Evolutionary conservation across 2,797 vertebrate species (phyloP), one percentile per base, ranked within the genome.

Genomic region (Taenioides sp.): DNA sequence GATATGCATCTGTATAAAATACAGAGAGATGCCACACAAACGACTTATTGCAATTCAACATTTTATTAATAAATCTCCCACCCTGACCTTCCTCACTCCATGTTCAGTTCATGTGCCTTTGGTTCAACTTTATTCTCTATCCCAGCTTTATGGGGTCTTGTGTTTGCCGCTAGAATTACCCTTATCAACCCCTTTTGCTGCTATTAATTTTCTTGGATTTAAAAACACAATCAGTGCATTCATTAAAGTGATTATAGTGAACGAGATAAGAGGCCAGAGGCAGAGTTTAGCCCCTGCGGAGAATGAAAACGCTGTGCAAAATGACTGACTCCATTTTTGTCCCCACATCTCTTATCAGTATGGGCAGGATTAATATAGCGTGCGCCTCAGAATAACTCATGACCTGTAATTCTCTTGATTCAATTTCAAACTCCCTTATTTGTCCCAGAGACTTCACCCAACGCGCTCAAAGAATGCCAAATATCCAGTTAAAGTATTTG

Each of bases 381-480:
- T 66, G 25, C 34, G 40, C 64, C 70, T 60, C 70, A 73, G 71
- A 81, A 82, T 80, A 79, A 85, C 79, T 77, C 58, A 20, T 84
- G 81, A 83, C 80, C 78, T 79, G 74, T 76, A 75, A 80, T 74
- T 83, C 75, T 71, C 49, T 23, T 79, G 77, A 75, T 78, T 87
- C 43, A 76, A 85, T 83, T 83, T 78, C 20, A 75, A 80, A 75
- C 65, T 83, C 52, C 37, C 62, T 62, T 65, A 69, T 61, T 65
- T 57, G 72, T 81, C 67, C 61, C 0, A 6, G 28, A 75, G 70
- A 84, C 67, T 69, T 78, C 69, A 40, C 75, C 81, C 55, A 52
- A 55, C 52, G 64, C 63, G 34, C 49, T 43, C 52, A 52, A 23
- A 73, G 72, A 80, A 85, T 77, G 65, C 67, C 70, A 87, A 81